Evolutionary conservation across 2,113 vertebrate genomes (phyloP).

Genomic region (Ailuropoda melanoleuca): DNA sequence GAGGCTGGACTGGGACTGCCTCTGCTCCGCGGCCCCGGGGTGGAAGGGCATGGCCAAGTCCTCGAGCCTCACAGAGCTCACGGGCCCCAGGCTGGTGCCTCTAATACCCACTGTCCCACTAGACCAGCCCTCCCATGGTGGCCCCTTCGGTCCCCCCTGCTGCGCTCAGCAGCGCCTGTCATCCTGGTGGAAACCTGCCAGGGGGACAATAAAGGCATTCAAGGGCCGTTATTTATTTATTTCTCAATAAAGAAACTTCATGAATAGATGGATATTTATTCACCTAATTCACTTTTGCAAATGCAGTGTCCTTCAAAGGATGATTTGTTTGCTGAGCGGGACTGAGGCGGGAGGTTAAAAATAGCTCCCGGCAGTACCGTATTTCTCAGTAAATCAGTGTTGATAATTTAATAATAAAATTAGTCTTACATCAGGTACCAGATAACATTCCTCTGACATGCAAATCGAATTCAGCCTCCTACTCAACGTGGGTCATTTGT

Average conservation of each 20-base stretch:
- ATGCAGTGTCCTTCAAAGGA: constrained; percentile 82
- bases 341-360: constrained; percentile 79
- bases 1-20: accelerated
- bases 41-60: too few relatives aligned
- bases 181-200: constrained; percentile 61
- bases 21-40: accelerated
- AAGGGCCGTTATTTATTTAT: constrained; percentile 79
- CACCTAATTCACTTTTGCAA: constrained; percentile 83
- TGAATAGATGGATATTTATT: constrained; percentile 82
- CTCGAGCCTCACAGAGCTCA: neutral
- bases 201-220: constrained; percentile 79
- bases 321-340: constrained; percentile 79
- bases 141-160: neutral
- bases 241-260: constrained; percentile 81
- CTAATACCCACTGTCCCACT: neutral
- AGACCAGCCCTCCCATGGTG: accelerated
- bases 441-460: constrained; percentile 62
- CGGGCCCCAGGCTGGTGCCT: accelerated
- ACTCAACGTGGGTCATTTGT: neutral
- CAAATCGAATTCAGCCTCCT: constrained; percentile 64
- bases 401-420: constrained; percentile 81
- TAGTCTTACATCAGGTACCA: constrained; percentile 76
- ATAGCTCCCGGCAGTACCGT: constrained; percentile 79
- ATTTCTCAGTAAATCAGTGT: constrained; percentile 81
- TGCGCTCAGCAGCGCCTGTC: neutral